phyloP scores from a whole-genome alignment of 2,888 invertebrate genomes.

The Lissocephala sabroskyi region DNA sequence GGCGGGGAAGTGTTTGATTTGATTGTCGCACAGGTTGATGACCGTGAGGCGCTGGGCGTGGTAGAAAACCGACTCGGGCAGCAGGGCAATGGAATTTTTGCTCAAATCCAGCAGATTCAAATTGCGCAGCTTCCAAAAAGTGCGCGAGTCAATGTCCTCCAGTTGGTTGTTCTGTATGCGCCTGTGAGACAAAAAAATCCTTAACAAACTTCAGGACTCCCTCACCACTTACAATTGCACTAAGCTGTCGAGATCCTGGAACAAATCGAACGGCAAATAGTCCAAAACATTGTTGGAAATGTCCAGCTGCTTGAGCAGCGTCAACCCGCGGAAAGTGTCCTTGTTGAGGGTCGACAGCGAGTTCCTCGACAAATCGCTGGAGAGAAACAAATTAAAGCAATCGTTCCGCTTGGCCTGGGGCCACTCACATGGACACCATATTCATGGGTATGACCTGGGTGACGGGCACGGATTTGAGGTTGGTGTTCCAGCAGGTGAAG shows the following conservation, averaged over 20 bases:
- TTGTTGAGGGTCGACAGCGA: conserved; percentile 78
- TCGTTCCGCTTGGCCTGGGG: background rate
- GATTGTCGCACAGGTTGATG: conserved; percentile 70
- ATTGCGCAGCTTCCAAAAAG: conserved; percentile 74
- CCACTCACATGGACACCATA: conserved; percentile 75
- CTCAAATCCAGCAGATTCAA: conserved; percentile 78
- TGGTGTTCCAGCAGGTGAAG: conserved; percentile 78
- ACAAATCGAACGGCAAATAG: conserved; percentile 76
- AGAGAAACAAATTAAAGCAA: no score
- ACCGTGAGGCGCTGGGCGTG: conserved; percentile 70
- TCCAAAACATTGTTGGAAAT: conserved; percentile 80
- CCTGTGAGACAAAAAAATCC: conserved; percentile 63
- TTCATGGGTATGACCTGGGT: conserved; percentile 78
- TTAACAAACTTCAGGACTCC: conserved; percentile 12
- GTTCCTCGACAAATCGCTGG: conserved; percentile 80
- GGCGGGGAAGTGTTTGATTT: conserved; percentile 73
- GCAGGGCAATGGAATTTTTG: conserved; percentile 74
- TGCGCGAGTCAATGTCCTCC: conserved; percentile 74
- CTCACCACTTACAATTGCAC: conserved; percentile 75
- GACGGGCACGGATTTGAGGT: conserved; percentile 75
- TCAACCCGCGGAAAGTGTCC: conserved; percentile 77
- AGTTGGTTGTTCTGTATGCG: conserved; percentile 77
- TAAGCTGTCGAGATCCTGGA: conserved; percentile 76
- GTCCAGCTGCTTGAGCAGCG: conserved; percentile 76
- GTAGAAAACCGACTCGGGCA: conserved; percentile 75